Evolutionary conservation across 2,113 vertebrate species (phyloP), one percentile per base, ranked within the genome.

Genomic region (Otis tarda): DNA sequence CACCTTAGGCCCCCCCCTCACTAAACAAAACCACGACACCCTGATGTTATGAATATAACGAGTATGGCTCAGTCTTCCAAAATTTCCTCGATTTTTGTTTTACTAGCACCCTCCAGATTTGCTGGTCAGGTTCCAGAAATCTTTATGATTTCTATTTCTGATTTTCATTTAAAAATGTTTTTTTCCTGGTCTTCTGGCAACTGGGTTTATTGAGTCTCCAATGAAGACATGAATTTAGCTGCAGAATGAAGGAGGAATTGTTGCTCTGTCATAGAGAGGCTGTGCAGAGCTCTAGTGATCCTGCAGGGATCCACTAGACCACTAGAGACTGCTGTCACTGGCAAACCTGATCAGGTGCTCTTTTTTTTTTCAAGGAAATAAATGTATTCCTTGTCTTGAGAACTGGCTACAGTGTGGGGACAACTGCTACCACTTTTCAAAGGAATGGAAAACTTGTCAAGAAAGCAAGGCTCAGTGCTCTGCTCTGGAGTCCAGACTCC

Each of bases 371-470:
- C 45, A 56, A 89, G 91, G 84, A 6, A 67, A 41, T 18, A 63
- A 56, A 43, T 94, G 95, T 57, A 94, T 74, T 67, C 97, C 97
- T 83, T 98, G 97, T 89, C 95, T 97, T n/a, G 87, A 97, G 52
- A 91, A 93, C 33, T 98, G 96, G 96, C 35, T 97, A 13, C 97
- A 96, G 87, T 94, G 96, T n/a, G 76, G 67, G 91, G 89, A 97
- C 57, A 88, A 74, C 71, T 98, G 97, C 56, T 98, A 97, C 73
- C 45, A 60, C 18, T 94, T 97, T 83, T 88, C 96, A 39, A 81
- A 90, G 52, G 83, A 68, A 55, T 59, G 80, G 75, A 95, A 69
- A 85, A 90, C 86, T n/a, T 97, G 97, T 97, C 83, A 96, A 79
- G 95, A 89, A 61, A 97, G 97, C 56, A 93, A 60, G 55, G 60